phyloP scores from a whole-genome alignment of 1,140 invertebrate species.

The Drosophila dunni region DNA sequence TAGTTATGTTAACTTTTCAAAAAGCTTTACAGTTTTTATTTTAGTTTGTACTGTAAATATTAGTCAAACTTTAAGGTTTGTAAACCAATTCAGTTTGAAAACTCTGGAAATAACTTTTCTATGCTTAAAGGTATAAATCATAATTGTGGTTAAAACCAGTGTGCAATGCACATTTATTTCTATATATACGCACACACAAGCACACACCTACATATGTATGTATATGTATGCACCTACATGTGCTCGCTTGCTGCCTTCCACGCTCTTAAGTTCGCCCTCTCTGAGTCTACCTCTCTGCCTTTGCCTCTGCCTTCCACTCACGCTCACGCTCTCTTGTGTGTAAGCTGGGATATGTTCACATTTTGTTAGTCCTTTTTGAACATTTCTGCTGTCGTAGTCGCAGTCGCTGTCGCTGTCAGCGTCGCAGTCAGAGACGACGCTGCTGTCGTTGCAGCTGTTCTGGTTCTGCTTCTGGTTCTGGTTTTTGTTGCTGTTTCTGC shows the following conservation, averaged over 20 bases:
- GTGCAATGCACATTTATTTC: constrained; percentile 62
- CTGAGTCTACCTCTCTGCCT: not conserved
- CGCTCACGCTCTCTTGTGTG: constrained; percentile 10
- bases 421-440: not conserved
- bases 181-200: constrained; percentile 11
- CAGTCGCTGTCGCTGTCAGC: constrained; percentile 7
- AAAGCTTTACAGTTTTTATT: too few species aligned
- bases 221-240: constrained; percentile 16
- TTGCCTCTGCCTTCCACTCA: not conserved
- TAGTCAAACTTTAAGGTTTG: too few species aligned
- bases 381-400: constrained; percentile 33
- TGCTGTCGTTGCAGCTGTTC: constrained; percentile 3
- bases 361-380: constrained; percentile 65
- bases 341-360: constrained; percentile 24
- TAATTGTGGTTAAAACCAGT: not conserved
- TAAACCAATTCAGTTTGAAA: too few species aligned
- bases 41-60: too few species aligned
- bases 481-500: not conserved
- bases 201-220: constrained; percentile 10
- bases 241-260: not conserved
- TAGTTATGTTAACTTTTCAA: too few species aligned
- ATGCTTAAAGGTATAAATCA: too few species aligned
- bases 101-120: too few species aligned
- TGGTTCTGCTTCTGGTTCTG: constrained; percentile 11
- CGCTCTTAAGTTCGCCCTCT: too few species aligned